Evolutionary conservation across 1,140 invertebrate genomes (phyloP), one percentile per base, ranked within the genome.

Genomic region (Ceratina japonica): DNA sequence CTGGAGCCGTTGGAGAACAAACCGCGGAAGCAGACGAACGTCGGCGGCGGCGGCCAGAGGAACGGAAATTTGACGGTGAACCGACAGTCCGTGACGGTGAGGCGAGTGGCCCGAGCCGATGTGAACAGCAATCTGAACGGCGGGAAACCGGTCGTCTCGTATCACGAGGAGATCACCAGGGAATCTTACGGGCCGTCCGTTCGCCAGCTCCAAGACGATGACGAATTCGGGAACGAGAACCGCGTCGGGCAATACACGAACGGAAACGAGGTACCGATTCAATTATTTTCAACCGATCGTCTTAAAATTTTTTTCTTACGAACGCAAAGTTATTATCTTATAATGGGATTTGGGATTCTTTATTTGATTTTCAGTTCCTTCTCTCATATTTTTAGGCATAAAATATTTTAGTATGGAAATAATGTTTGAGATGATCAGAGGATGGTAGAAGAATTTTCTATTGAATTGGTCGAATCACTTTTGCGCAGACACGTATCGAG

Each of bases 1-100:
- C 90, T 97, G 18, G 95, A 97, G 86, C 96, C 96, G 0, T 91
- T 96, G 54, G 90, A 90, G 68, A 90, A 90, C 85, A 91, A 90
- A 80, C 81, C 91, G 54, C 92, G 92, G 81, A 91, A 90, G 62
- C 90, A 91, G 3, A 84, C 89, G 22, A 92, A 93, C 63, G 87
- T 73, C 85, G 79, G 77, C 79, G 73, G n/a, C n/a, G n/a, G 5
- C 16, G 44, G 56, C 15, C 70, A 72, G 37, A 86, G 69, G 72
- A 87, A 81, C 70, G 90, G 91, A 49, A 91, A 89, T 87, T 89
- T 88, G 58, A 87, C 85, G 59, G 84, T 88, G 44, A 92, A 89
- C 76, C 88, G 87, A 51, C 90, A 82, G n/a, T 91, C 92, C 72
- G 86, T 90, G 44, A 89, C 89, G 64, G 84, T 89, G 72, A 90